phyloP scores from a whole-genome alignment of 2,797 vertebrate species.

The Enteromius treurensis region DNA sequence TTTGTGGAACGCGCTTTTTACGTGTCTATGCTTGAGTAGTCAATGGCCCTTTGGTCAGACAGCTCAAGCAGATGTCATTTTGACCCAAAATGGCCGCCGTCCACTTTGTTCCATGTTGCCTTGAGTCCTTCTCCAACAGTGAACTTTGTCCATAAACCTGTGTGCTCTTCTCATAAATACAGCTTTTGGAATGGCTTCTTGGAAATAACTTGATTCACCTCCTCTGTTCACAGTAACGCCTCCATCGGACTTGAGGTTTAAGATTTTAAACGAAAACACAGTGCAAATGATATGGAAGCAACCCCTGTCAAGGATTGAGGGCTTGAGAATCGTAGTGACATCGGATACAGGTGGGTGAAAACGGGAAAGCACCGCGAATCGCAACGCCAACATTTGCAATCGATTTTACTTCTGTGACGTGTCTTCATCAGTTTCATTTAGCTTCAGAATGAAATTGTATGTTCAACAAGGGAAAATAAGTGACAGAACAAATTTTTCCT shows the following conservation, averaged over 20 bases:
- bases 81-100: conserved; percentile 82
- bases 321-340: conserved; percentile 89
- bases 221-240: conserved; percentile 87
- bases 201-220: conserved; percentile 64
- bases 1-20: conserved; percentile 78
- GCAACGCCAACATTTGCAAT: background rate
- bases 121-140: conserved; percentile 81
- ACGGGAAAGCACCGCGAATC: conserved; percentile 14
- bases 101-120: conserved; percentile 73
- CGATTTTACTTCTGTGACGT: background rate
- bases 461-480: background rate
- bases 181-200: conserved; percentile 52
- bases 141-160: conserved; percentile 78
- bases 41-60: conserved; percentile 79
- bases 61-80: conserved; percentile 91
- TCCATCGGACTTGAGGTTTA: conserved; percentile 93
- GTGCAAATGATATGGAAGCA: conserved; percentile 93
- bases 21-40: conserved; percentile 86
- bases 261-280: conserved; percentile 93
- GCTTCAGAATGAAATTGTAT: background rate
- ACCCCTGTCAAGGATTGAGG: conserved; percentile 83
- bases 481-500: background rate
- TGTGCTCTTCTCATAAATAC: conserved; percentile 63
- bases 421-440: background rate
- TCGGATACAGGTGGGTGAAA: conserved; percentile 85